These are phyloP conservation scores for Gymnarchus niloticus DNA, from an alignment of 2,113 vertebrate species.

Conservation along the genomic window DNA sequence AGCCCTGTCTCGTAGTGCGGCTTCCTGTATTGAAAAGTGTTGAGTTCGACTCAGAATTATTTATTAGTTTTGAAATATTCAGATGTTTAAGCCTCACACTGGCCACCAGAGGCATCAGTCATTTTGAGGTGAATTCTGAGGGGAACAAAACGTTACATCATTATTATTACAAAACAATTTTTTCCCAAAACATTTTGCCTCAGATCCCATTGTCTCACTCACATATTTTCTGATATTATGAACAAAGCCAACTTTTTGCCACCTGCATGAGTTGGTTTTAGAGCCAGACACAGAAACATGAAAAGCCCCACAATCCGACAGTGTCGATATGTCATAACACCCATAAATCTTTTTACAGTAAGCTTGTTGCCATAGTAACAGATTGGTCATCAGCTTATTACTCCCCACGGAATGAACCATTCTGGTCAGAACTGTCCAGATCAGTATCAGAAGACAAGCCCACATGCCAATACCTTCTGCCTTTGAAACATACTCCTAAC, in stretches of 20 bases:
- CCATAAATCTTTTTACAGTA: not conserved
- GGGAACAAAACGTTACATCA: not conserved
- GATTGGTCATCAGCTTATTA: not conserved
- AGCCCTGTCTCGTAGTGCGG: not conserved
- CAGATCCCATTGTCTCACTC: too few relatives aligned
- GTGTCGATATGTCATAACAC: not conserved
- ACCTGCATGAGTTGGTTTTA: not conserved
- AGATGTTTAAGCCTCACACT: not conserved
- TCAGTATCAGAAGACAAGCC: not conserved
- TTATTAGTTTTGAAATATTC: slow-evolving; percentile 6
- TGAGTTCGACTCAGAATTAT: slow-evolving; percentile 4
- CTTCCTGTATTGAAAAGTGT: not conserved
- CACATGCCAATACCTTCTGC: not conserved
- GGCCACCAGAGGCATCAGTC: not conserved
- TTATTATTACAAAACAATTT: not conserved
- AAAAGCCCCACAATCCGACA: not conserved
- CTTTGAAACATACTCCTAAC: not conserved
- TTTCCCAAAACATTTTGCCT: not conserved
- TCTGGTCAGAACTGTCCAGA: not conserved
- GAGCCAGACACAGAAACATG: not conserved
- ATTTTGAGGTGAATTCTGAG: not conserved
- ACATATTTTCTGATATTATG: not conserved
- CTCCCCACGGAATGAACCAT: not conserved
- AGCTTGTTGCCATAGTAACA: slow-evolving; percentile 14
- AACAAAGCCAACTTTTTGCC: not conserved